Evolutionary conservation across 2,888 invertebrate species (phyloP).

Genomic region (Alitta virens): DNA sequence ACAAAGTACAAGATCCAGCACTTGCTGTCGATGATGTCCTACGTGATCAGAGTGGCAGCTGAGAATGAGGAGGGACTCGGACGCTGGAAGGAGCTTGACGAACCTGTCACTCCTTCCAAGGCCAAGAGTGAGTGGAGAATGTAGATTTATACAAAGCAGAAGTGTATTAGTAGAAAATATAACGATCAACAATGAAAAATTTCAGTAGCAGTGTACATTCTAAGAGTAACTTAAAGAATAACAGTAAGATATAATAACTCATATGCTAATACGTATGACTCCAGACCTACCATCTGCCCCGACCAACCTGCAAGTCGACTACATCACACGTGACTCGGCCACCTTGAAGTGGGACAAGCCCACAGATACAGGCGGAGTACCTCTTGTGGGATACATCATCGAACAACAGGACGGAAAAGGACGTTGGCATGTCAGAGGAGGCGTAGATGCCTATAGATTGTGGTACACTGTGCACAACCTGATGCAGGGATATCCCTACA

Average conservation of each 20-base stretch:
- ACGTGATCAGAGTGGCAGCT: slow-evolving; percentile 82
- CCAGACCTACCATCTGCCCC: slow-evolving; percentile 36
- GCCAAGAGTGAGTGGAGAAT: slow-evolving; percentile 29
- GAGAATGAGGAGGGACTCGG: slow-evolving; percentile 74
- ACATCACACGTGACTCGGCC: slow-evolving; percentile 42
- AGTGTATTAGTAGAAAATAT: neutral
- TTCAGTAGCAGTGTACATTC: too few relatives aligned
- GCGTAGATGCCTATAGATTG: slow-evolving; percentile 35
- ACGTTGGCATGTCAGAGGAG: slow-evolving; percentile 38
- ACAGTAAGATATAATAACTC: too few relatives aligned
- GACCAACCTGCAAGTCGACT: slow-evolving; percentile 37
- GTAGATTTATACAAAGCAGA: neutral
- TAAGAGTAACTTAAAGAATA: too few relatives aligned
- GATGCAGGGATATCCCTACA: slow-evolving; percentile 61
- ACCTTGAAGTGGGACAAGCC: slow-evolving; percentile 84
- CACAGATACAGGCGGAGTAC: slow-evolving; percentile 88
- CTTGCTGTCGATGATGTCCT: slow-evolving; percentile 49
- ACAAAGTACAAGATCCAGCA: slow-evolving; percentile 22
- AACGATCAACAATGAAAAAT: neutral
- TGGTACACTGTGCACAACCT: slow-evolving; percentile 38
- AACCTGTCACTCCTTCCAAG: slow-evolving; percentile 26
- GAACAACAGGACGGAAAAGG: slow-evolving; percentile 53
- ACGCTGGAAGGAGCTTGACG: slow-evolving; percentile 26
- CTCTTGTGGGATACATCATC: slow-evolving; percentile 76
- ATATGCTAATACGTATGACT: too few relatives aligned